These are phyloP conservation scores for Chloroclysta siterata DNA, from an alignment of 2,888 invertebrate genomes.

Conservation along the genomic window DNA sequence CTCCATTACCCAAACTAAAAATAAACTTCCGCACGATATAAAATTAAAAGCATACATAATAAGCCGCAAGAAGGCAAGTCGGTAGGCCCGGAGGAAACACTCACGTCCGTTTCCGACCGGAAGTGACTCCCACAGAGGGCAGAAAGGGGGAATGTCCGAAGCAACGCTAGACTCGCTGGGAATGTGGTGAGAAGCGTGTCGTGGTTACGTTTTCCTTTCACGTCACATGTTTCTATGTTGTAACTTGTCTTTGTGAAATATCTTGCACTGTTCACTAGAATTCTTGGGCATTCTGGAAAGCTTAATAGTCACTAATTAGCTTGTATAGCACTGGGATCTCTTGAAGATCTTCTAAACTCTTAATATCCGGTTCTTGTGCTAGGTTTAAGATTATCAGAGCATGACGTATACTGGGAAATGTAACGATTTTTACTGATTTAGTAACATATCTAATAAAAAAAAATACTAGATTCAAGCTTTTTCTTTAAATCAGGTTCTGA, in stretches of 20 bases:
- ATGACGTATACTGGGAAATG: too few species aligned
- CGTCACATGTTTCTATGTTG: slow-evolving; percentile 20
- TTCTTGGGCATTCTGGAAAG: neutral
- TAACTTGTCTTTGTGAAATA: slow-evolving; percentile 24
- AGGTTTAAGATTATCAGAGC: too few species aligned
- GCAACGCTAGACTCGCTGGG: slow-evolving; percentile 19
- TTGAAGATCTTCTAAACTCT: too few species aligned
- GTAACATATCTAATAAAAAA: too few species aligned
- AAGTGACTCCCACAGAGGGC: slow-evolving; percentile 31
- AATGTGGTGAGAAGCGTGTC: slow-evolving; percentile 25
- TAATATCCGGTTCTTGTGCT: too few species aligned
- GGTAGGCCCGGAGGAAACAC: slow-evolving; percentile 52
- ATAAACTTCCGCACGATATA: slow-evolving; percentile 35
- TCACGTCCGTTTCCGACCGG: slow-evolving; percentile 55
- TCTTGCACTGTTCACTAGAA: slow-evolving; percentile 8
- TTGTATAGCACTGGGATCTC: too few species aligned
- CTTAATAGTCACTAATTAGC: neutral
- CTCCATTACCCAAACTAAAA: slow-evolving; percentile 35
- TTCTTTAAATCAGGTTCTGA: too few species aligned
- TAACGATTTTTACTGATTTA: too few species aligned
- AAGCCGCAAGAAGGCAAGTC: slow-evolving; percentile 39
- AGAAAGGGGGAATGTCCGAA: slow-evolving; percentile 17
- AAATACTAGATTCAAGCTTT: too few species aligned
- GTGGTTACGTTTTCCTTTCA: slow-evolving; percentile 24
- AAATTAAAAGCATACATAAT: slow-evolving; percentile 42